Percentiles rank a stretch among this genome's conserved stretches.
These are phyloP conservation scores for Cheilinus undulatus DNA, from an alignment of 2,113 vertebrate species.

Conservation along the genomic window DNA sequence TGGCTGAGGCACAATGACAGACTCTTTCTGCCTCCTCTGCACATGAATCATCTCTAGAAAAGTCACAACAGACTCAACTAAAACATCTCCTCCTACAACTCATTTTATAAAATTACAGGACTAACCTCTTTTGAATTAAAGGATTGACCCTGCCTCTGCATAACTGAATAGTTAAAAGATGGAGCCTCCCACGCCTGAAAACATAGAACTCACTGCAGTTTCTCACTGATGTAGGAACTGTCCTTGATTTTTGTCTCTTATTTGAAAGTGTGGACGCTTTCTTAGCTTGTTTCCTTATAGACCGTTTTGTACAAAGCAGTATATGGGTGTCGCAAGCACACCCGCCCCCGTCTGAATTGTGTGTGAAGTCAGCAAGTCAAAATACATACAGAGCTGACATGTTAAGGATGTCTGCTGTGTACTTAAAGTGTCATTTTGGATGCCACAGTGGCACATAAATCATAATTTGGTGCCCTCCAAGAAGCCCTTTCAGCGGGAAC, in stretches of 20 bases:
- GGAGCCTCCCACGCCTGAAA: constrained; percentile 4
- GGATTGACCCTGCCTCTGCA: constrained; percentile 25
- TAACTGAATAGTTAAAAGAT: constrained; percentile 4
- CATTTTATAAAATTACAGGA: background rate
- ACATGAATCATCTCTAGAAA: constrained; percentile 25
- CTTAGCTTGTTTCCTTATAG: background rate
- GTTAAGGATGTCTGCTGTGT: too few relatives aligned
- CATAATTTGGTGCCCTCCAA: too few relatives aligned
- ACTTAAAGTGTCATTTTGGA: too few relatives aligned
- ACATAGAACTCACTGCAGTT: background rate
- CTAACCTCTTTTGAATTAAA: constrained; percentile 22
- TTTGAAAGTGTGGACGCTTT: background rate
- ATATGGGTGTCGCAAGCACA: too few relatives aligned
- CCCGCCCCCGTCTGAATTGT: too few relatives aligned
- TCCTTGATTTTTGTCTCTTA: constrained; percentile 27
- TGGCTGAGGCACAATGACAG: background rate
- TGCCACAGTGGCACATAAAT: too few relatives aligned
- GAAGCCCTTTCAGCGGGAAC: too few relatives aligned
- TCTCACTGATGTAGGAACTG: background rate
- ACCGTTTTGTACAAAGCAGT: background rate
- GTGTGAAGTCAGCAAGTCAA: too few relatives aligned
- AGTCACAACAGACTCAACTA: constrained; percentile 3
- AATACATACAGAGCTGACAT: too few relatives aligned
- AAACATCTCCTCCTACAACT: constrained; percentile 2
- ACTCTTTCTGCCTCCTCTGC: constrained; percentile 10